Evolutionary conservation across 2,113 vertebrate genomes (phyloP).

Genomic region (Myanophis thanlyinensis): DNA sequence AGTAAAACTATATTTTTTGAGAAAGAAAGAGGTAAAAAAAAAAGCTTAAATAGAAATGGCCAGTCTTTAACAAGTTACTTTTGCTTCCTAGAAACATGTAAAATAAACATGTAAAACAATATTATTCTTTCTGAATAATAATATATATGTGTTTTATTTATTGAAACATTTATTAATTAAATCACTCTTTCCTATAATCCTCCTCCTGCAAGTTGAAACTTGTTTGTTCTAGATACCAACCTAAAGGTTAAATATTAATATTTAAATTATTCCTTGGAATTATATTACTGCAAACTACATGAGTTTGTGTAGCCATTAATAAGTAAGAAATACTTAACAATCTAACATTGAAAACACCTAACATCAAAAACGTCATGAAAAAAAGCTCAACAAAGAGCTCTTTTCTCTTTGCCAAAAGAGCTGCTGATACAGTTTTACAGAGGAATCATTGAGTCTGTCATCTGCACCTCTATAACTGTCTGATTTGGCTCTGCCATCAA

Average conservation of each 20-base stretch:
- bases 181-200: constrained; percentile 31
- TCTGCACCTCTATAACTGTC: too few species aligned
- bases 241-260: constrained; percentile 4
- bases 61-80: constrained; percentile 46
- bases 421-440: too few species aligned
- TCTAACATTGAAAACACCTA: too few species aligned
- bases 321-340: neutral
- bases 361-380: too few species aligned
- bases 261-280: neutral
- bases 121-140: constrained; percentile 51
- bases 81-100: constrained; percentile 40
- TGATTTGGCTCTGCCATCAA: too few species aligned
- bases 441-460: too few species aligned
- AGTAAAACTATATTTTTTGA: neutral
- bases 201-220: constrained; percentile 18
- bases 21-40: neutral
- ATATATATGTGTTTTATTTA: constrained; percentile 42
- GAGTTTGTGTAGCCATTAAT: neutral
- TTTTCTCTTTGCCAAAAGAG: too few species aligned
- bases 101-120: constrained; percentile 3
- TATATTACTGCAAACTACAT: neutral
- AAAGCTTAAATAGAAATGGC: constrained; percentile 34
- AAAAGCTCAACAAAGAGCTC: too few species aligned
- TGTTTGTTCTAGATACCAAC: constrained; percentile 29
- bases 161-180: constrained; percentile 42